These are phyloP conservation scores for Rhynchonycteris naso DNA, from an alignment of 2,797 vertebrate genomes.

Conservation along the genomic window DNA sequence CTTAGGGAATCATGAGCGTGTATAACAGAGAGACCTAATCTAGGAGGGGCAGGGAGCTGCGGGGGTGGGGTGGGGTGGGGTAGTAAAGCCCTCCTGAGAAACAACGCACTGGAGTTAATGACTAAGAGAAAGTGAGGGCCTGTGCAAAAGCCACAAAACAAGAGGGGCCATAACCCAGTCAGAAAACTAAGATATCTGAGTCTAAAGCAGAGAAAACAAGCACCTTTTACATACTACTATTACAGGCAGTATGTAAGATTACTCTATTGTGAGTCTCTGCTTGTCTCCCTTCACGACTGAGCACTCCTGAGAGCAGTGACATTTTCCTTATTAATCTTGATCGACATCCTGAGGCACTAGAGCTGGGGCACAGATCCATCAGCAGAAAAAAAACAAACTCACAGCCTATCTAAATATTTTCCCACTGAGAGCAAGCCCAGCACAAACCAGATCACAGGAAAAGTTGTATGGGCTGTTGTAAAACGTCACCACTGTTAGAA, in stretches of 20 bases:
- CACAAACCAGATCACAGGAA: not conserved
- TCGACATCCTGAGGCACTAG: not conserved
- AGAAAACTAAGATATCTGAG: not conserved
- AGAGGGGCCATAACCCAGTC: not conserved
- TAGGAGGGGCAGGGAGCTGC: not conserved
- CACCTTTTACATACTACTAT: not conserved
- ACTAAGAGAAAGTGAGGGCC: not conserved
- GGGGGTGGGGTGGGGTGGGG: not conserved
- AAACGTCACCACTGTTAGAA: not conserved
- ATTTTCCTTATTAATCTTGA: not conserved
- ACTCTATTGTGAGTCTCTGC: not conserved
- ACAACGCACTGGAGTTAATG: not conserved
- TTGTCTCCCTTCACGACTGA: not conserved
- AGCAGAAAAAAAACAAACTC: not conserved
- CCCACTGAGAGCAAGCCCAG: not conserved
- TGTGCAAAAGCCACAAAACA: not conserved
- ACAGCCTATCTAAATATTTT: not conserved
- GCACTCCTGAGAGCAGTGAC: not conserved
- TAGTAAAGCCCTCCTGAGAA: not conserved
- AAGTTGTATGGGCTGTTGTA: not conserved
- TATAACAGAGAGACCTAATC: not conserved
- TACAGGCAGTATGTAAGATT: not conserved
- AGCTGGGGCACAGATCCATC: not conserved
- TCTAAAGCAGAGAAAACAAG: not conserved
- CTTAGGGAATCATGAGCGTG: not conserved